Percentiles rank a stretch among this genome's conserved stretches.
Conservation (phyloP, 2,888 invertebrate species). For the Teleogryllus oceanicus region DNA sequence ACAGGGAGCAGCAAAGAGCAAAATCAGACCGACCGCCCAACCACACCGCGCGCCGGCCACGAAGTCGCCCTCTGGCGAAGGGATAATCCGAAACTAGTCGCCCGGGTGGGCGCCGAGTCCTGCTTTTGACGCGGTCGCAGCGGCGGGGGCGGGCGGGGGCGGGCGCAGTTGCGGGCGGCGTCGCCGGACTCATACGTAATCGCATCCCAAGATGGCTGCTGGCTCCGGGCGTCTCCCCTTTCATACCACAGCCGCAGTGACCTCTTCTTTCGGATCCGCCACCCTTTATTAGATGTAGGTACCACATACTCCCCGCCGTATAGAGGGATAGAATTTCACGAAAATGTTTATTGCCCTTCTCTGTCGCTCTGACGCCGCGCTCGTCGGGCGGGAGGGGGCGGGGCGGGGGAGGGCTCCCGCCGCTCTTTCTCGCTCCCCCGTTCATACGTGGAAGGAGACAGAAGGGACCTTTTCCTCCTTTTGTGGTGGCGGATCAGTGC, state of each 20-base stretch:
- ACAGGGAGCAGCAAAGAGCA: no score
- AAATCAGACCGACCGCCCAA: no score
- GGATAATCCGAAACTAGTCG: no score
- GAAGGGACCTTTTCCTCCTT: background rate
- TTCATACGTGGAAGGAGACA: conserved; percentile 9
- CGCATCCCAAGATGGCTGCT: background rate
- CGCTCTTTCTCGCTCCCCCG: background rate
- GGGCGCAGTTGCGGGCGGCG: no score
- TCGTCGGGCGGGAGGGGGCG: background rate
- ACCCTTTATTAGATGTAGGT: background rate
- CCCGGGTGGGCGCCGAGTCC: no score
- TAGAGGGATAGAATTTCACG: background rate
- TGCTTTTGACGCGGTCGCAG: no score
- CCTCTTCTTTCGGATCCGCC: conserved; percentile 11
- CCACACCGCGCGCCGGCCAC: no score
- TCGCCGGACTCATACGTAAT: background rate
- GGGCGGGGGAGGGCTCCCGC: background rate
- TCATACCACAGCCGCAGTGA: background rate
- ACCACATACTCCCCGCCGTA: background rate
- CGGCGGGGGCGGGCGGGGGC: no score
- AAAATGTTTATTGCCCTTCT: conserved; percentile 18
- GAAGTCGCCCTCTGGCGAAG: no score
- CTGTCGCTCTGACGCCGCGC: background rate
- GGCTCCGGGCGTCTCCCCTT: background rate
- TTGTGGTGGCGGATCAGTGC: background rate